Conservation (phyloP, 1,140 invertebrate species). For the Sminthurinus signatus region DNA sequence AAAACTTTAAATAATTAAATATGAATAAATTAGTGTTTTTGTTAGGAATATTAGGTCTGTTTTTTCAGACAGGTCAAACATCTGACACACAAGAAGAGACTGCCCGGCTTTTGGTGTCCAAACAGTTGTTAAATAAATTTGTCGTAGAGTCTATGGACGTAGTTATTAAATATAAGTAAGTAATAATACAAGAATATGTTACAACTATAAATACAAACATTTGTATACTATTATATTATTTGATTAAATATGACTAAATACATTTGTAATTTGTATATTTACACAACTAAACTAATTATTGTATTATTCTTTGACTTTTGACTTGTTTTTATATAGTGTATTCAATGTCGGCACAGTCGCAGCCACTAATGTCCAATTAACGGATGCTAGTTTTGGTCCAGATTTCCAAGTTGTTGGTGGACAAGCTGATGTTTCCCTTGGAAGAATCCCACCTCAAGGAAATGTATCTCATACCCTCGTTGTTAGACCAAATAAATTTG, state of each 20-base stretch:
- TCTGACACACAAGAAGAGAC: slow-evolving; percentile 44
- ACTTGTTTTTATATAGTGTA: too few relatives aligned
- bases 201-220: too few relatives aligned
- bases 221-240: too few relatives aligned
- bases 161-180: slow-evolving; percentile 85
- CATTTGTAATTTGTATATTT: too few relatives aligned
- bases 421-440: slow-evolving; percentile 71
- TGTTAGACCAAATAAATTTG: slow-evolving; percentile 78
- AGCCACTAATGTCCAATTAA: slow-evolving; percentile 79
- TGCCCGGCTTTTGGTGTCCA: slow-evolving; percentile 69
- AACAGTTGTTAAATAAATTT: slow-evolving; percentile 94
- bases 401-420: slow-evolving; percentile 81
- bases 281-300: too few relatives aligned
- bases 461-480: slow-evolving; percentile 93
- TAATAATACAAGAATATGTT: too few relatives aligned
- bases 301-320: too few relatives aligned
- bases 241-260: too few relatives aligned
- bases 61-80: neutral
- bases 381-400: slow-evolving; percentile 81
- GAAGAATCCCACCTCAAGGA: slow-evolving; percentile 80
- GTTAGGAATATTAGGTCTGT: neutral
- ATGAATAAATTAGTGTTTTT: neutral
- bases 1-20: too few relatives aligned
- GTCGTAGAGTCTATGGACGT: slow-evolving; percentile 97
- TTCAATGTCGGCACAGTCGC: slow-evolving; percentile 75